Conservation (phyloP, 2,113 vertebrate species). For the Mesocricetus auratus region DNA sequence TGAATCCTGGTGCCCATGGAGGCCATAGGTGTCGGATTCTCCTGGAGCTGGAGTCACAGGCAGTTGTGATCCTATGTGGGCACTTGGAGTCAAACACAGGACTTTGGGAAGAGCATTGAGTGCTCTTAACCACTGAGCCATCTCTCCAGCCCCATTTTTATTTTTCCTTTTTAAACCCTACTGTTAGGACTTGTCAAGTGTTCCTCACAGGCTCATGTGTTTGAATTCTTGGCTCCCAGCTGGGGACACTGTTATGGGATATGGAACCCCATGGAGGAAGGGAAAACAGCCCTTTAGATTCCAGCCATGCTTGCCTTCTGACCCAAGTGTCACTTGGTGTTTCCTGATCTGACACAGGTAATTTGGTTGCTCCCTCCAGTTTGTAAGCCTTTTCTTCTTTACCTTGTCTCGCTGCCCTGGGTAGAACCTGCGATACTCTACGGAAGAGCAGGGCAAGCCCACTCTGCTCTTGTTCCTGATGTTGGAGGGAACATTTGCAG, state of each 20-base stretch:
- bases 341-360: neutral
- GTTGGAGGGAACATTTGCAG: no score
- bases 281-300: neutral
- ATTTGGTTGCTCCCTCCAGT: neutral
- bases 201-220: neutral
- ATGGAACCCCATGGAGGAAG: neutral
- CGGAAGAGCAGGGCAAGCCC: neutral
- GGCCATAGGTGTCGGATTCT: neutral
- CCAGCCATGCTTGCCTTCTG: neutral
- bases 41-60: neutral
- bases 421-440: neutral
- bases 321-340: neutral
- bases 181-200: neutral
- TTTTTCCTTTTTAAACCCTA: neutral
- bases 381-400: neutral
- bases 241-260: neutral
- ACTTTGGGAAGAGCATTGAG: neutral
- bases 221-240: neutral
- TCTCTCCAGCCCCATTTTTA: neutral
- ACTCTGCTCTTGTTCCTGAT: neutral
- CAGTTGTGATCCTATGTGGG: neutral
- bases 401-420: neutral
- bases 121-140: neutral
- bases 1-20: neutral
- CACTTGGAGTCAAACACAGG: neutral